phyloP scores from a whole-genome alignment of 2,888 invertebrate species.

The Plebejus melissa region DNA sequence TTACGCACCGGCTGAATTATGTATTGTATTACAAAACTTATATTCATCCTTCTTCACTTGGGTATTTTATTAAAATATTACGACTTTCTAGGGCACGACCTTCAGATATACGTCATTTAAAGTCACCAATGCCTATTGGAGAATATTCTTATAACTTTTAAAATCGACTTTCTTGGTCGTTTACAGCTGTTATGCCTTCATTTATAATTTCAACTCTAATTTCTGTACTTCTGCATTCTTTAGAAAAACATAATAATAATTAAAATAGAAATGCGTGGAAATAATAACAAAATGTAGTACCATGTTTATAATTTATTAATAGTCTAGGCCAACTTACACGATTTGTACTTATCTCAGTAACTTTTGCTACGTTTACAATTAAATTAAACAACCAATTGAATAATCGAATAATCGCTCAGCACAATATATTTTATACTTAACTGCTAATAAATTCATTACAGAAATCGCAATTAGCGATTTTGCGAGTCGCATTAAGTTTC shows the following conservation, averaged over 20 bases:
- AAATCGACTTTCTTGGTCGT: neutral
- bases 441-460: neutral
- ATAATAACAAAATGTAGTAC: neutral
- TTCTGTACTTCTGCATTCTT: neutral
- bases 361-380: neutral
- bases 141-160: neutral
- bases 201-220: neutral
- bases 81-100: neutral
- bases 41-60: conserved; percentile 33
- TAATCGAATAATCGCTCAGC: neutral
- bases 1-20: conserved; percentile 43
- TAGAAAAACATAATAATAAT: neutral
- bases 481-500: neutral
- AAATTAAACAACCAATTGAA: neutral
- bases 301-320: neutral
- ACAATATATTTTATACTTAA: neutral
- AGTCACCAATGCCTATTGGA: neutral
- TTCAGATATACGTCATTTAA: neutral
- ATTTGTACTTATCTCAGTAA: conserved; percentile 7
- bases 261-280: neutral
- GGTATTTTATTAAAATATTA: conserved; percentile 25
- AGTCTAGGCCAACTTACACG: neutral
- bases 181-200: neutral
- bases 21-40: conserved; percentile 44
- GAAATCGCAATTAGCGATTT: neutral